These are phyloP conservation scores for Coregonus clupeaformis DNA, from an alignment of 2,113 vertebrate species.

Conservation along the genomic window DNA sequence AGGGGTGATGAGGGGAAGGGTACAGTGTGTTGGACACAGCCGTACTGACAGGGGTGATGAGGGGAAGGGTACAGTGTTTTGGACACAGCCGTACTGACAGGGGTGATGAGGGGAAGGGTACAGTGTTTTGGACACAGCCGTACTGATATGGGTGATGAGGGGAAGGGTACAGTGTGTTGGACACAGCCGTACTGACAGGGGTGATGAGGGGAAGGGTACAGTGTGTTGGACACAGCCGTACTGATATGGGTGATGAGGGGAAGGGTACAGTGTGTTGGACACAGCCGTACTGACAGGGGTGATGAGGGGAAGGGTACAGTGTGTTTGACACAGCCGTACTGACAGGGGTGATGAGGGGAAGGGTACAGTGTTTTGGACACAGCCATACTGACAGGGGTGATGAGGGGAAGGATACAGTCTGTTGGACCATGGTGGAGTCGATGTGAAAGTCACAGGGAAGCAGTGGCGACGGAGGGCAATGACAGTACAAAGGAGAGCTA, in stretches of 20 bases:
- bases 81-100: background rate
- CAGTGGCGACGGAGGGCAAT: background rate
- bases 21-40: background rate
- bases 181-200: no score
- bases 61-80: background rate
- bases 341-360: no score
- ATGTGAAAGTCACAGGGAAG: background rate
- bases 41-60: background rate
- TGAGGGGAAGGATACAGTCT: background rate
- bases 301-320: no score
- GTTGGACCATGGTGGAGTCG: no score
- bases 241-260: no score
- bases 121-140: background rate
- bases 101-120: background rate
- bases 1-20: background rate
- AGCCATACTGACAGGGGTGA: background rate
- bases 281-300: no score
- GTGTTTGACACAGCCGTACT: no score
- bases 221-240: no score
- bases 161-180: no score
- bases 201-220: no score
- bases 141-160: background rate
- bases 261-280: no score
- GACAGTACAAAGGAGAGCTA: background rate
- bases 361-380: no score